These are phyloP conservation scores for Malurus cyaneus DNA, from an alignment of 2,113 vertebrate species.

Conservation along the genomic window DNA sequence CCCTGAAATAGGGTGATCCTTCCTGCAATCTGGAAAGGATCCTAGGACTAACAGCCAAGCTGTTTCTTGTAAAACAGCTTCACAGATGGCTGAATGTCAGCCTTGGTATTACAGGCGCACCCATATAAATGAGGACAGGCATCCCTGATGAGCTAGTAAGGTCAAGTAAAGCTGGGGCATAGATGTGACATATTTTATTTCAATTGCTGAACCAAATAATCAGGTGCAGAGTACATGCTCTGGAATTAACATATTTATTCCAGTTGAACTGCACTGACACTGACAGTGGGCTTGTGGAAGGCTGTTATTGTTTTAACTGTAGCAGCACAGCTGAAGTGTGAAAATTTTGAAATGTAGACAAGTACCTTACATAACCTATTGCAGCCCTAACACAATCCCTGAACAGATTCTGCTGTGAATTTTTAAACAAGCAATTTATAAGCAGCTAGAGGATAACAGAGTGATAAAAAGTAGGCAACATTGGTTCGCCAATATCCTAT, in stretches of 20 bases:
- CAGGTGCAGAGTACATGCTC: conserved; percentile 9
- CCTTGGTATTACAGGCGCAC: background rate
- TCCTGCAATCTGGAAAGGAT: background rate
- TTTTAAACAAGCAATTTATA: conserved; percentile 8
- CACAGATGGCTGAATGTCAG: background rate
- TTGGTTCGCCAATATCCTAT: background rate
- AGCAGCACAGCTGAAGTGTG: conserved; percentile 39
- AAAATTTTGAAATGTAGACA: conserved; percentile 36
- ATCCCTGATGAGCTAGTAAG: background rate
- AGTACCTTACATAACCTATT: conserved; percentile 16
- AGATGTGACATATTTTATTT: conserved; percentile 1
- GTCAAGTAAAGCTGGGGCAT: conserved; percentile 6
- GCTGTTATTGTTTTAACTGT: background rate
- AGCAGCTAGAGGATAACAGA: background rate
- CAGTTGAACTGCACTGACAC: conserved; percentile 19
- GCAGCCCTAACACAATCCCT: background rate
- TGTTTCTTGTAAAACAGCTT: background rate
- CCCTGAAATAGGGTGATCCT: background rate
- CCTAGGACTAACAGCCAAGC: background rate
- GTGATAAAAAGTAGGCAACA: background rate
- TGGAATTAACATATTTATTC: conserved; percentile 49
- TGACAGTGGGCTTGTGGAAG: background rate
- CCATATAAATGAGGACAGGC: background rate
- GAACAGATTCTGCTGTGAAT: background rate
- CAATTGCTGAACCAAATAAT: conserved; percentile 35